phyloP scores from a whole-genome alignment of 2,113 vertebrate genomes.

The Mesembrinibis cayennensis region DNA sequence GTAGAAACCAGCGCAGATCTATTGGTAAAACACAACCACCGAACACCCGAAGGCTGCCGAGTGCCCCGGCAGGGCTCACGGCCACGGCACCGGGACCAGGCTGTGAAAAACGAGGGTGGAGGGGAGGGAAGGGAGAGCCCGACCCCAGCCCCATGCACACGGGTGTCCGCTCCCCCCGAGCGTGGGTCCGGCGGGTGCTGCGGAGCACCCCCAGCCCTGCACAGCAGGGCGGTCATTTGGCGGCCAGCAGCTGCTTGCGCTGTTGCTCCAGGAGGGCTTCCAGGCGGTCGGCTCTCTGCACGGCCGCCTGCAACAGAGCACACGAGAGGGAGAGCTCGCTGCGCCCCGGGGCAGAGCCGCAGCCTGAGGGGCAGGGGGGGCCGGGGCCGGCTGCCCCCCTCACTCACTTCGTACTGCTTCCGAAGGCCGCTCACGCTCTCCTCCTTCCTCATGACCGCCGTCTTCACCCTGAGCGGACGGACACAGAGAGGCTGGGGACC shows the following conservation, averaged over 20 bases:
- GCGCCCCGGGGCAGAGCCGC: rapidly evolving
- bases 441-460: slow-evolving; percentile 88
- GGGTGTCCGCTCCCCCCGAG: not conserved
- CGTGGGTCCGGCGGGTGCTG: not conserved
- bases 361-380: not conserved
- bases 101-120: rapidly evolving
- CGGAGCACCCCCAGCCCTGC: not conserved
- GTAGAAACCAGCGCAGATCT: slow-evolving; percentile 47
- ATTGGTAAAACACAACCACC: slow-evolving; percentile 3
- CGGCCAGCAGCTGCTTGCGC: slow-evolving; percentile 72
- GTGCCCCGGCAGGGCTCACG: not conserved
- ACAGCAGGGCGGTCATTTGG: slow-evolving; percentile 62
- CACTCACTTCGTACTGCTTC: slow-evolving; percentile 86
- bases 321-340: rapidly evolving
- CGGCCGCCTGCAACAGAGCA: slow-evolving; percentile 74
- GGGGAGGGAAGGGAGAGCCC: slow-evolving; percentile 8
- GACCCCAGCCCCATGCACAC: rapidly evolving
- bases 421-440: slow-evolving; percentile 83
- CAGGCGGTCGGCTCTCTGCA: slow-evolving; percentile 87
- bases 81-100: slow-evolving; percentile 56
- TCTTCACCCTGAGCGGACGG: slow-evolving; percentile 82
- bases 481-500: not conserved
- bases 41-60: not conserved
- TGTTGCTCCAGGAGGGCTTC: slow-evolving; percentile 88
- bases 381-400: not conserved